Base-by-base conservation (phyloP, 2,888 invertebrate genomes). In the Plagodis dolabraria region DNA sequence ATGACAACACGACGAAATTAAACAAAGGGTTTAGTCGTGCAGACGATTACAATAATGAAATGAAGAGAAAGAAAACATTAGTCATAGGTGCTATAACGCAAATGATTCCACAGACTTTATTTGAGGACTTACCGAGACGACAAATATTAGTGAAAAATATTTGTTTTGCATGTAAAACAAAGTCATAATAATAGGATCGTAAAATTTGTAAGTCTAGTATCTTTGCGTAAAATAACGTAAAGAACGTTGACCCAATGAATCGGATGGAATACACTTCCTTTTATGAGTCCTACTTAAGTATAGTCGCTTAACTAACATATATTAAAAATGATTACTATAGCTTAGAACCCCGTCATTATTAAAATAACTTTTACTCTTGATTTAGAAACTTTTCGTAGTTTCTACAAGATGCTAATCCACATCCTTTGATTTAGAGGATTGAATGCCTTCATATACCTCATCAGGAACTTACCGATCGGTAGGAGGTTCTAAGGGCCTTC, bases 91-190 rank as follows among this genome's bases (percentile, higher is more conserved):
- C 52, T 33, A 35, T 44, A 43, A 44, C 44, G 36, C 43, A 53
- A 56, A 52, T 51, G 55, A 56, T 53, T 40, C 40, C 42, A 33
- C 56, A 49, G 56, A 56, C 55, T 38, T 43, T 61, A 36, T 56
- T 57, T 57, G 49, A 49, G n/a, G 22, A 46, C 36, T 35, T 53
- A 60, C 22, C 5, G 12, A 54, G 43, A 56, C 9, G 53, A 47
- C 55, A 57, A 57, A 53, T 57, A 50, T 53, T 52, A 40, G 56
- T 36, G 12, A 46, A 61, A 53, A 61, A 61, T 61, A 61, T 61
- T 61, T 56, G 36, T 0, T 38, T 53, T 49, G 53, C 11, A 35
- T 43, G 42, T 49, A 43, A 55, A 53, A 53, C 36, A 50, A 47
- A 49, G 47, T 49, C 45, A 46, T 12, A 47, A 44, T 47, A 52